A percentile compares a stretch with the other conserved stretches of the same genome.
Conservation (phyloP, 1,140 invertebrate genomes). For the Steinernema feltiae region DNA sequence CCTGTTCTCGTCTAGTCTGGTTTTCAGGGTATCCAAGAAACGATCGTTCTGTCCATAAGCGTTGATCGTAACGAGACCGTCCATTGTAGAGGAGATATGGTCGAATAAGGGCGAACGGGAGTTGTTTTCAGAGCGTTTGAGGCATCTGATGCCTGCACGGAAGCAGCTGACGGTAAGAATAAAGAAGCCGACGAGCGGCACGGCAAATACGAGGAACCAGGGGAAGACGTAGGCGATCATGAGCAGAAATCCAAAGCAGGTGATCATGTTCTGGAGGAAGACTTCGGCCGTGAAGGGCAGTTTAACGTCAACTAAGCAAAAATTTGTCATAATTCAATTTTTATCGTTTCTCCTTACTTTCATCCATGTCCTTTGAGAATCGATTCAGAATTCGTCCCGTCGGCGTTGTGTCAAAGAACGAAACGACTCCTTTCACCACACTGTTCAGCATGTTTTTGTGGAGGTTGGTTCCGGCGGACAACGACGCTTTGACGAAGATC, state of each 20-base stretch:
- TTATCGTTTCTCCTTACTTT: no score
- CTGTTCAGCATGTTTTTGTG: constrained; percentile 65
- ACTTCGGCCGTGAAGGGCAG: constrained; percentile 66
- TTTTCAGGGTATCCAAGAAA: constrained; percentile 51
- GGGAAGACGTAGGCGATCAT: constrained; percentile 66
- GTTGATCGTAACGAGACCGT: constrained; percentile 67
- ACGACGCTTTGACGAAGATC: constrained; percentile 64
- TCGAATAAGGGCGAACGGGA: constrained; percentile 67
- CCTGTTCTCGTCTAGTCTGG: constrained; percentile 46
- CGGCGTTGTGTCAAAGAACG: constrained; percentile 64
- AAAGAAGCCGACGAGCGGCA: constrained; percentile 63
- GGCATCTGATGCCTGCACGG: constrained; percentile 55
- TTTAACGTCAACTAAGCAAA: constrained; percentile 66
- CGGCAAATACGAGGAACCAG: constrained; percentile 64
- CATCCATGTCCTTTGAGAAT: constrained; percentile 67
- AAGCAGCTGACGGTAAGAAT: constrained; percentile 62
- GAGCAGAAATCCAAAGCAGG: constrained; percentile 62
- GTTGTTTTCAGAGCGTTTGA: constrained; percentile 66
- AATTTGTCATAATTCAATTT: no score
- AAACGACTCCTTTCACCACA: constrained; percentile 63
- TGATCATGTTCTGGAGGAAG: constrained; percentile 65
- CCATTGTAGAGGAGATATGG: constrained; percentile 66
- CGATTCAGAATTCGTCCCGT: constrained; percentile 66
- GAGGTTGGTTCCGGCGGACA: constrained; percentile 66
- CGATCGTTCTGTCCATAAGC: constrained; percentile 64